Evolutionary conservation across 2,797 vertebrate genomes (phyloP), one percentile per base, ranked within the genome.

Genomic region (Cygnus olor): DNA sequence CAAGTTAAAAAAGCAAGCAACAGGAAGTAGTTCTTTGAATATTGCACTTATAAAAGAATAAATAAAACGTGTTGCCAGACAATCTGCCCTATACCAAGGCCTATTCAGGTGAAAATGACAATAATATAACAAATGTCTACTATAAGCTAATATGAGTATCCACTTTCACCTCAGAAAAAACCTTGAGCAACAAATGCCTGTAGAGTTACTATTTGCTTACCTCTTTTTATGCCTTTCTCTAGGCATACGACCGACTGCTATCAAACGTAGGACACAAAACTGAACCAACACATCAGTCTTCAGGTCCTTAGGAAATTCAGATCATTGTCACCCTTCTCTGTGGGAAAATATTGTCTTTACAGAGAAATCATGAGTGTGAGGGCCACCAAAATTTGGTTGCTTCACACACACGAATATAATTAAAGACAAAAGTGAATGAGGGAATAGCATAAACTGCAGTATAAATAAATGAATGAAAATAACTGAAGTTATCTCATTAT

Each of bases 211-310:
- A 5, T n/a, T 51, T 68, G 13, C 64, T 58, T 28, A 21, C 17
- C n/a, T 61, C 32, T 83, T 45, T 40, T 25, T 24, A 17, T 17
- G 49, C 4, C 25, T 28, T 66, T 49, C 40, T 53, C 30, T 32
- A 57, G 44, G 49, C 11, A 4, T 13, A 4, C 14, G 19, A 28
- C 9, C 0, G 1, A 28, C 38, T 0, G 0, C 58, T n/a, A 2
- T 15, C 58, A 42, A n/a, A 22, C 0, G 5, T 1, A 32, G 32
- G 38, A 28, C 1, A 32, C 14, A 74, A 70, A 80, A 32, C 63
- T 76, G 58, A 66, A 42, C 11, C 24, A n/a, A 53, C 19, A 6
- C 22, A 11, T 10, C 53, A 40, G 34, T 3, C 47, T 66, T 79
- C 7, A 1, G 3, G 8, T 21, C 6, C 79, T 36, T 7, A 8